Base-by-base conservation (phyloP, 2,888 invertebrate species). In the Agriopis marginaria region DNA sequence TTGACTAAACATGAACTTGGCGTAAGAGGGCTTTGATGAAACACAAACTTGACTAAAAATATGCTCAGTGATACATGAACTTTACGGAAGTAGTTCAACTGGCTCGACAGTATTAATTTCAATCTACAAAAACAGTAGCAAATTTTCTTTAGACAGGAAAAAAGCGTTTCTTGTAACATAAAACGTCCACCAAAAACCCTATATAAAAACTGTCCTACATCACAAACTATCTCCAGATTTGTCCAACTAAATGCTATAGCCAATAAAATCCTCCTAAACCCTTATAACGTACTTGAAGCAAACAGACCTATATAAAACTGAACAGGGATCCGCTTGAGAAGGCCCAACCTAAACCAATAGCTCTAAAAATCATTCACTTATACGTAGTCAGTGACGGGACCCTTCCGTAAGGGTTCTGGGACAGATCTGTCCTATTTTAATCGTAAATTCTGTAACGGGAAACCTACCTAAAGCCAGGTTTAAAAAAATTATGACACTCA, bases 211-310 rank as follows among this genome's bases (percentile, higher is more conserved):
- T 58, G 5, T 32, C 45, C 12, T 6, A 56, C 54, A 40, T 55
- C 12, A 54, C 55, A 64, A 64, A 68, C 64, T 60, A 59, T 59
- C 51, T 61, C 50, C 40, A 70, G 63, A 63, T 54, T 62, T 66
- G 63, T 54, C 59, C 70, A 66, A 59, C 70, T 70, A 70, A 70
- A 70, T 59, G 66, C 59, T 70, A 66, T 66, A 66, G 63, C 73
- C 70, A 67, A 73, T 73, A 76, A 73, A 73, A 70, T 63, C 68
- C 71, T 65, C 64, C 70, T 72, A 64, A 73, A 61, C 74, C 73
- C 73, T 70, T 73, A 70, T 66, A 76, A 76, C 74, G 73, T 69
- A 73, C 70, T 76, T 65, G 66, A 59, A 71, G 68, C 68, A 74
- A 76, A 76, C 73, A 55, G 55, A 47, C 55, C 63, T 63, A 74